Conservation (phyloP, 2,888 invertebrate genomes). For the Hydroisotoma schaefferi region DNA sequence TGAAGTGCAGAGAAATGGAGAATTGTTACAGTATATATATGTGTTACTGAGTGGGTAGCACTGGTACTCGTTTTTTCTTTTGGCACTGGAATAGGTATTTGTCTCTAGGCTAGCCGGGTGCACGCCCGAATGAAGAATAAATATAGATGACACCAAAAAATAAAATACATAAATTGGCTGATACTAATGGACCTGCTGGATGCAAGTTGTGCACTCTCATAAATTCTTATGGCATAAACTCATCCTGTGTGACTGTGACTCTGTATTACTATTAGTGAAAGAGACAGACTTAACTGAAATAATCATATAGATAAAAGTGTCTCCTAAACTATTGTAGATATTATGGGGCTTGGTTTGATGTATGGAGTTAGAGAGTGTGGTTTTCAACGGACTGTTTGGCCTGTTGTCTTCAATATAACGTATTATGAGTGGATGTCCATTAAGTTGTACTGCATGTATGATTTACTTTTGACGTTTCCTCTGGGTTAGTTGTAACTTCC, state of each 20-base stretch:
- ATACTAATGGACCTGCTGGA: constrained; percentile 25
- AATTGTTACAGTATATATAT: no score
- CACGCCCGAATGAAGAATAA: background rate
- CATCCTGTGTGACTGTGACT: no score
- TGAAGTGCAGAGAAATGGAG: no score
- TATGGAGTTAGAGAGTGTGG: no score
- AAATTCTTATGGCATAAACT: constrained; percentile 9
- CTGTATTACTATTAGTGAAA: no score
- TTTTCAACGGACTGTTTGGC: no score
- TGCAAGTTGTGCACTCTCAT: constrained; percentile 24
- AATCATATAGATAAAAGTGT: background rate
- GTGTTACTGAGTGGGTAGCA: no score
- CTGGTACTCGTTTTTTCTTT: no score
- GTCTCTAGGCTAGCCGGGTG: no score
- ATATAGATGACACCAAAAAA: constrained; percentile 20
- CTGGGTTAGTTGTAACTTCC: background rate
- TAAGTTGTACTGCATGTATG: constrained; percentile 4
- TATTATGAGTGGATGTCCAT: background rate
- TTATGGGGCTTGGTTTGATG: no score
- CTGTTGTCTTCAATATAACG: no score
- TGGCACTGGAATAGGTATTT: no score
- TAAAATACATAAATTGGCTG: constrained; percentile 22
- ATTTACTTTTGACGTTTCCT: background rate
- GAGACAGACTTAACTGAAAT: background rate
- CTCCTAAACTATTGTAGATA: background rate